Evolutionary conservation across 1,140 invertebrate species (phyloP), one percentile per base, ranked within the genome.

Genomic region (Bombus confusus): DNA sequence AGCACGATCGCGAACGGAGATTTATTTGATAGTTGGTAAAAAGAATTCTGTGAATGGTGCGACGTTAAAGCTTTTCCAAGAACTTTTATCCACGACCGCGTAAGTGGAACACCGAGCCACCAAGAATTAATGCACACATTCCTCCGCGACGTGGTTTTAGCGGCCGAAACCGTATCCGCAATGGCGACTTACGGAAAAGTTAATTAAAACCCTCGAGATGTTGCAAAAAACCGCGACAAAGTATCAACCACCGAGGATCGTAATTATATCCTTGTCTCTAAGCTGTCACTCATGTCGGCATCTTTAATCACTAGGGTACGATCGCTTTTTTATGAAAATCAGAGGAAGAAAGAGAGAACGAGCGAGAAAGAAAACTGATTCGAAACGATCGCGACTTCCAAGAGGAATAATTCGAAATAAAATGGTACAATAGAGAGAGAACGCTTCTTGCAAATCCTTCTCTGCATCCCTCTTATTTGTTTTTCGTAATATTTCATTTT

Each of bases 51-150:
- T 0, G 47, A 31, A 62, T 43, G 47, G 12, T 10, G 37, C 13
- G 31, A 43, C 15, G 15, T 66, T 64, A n/a, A 66, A 64, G 57
- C 71, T 39, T 82, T 66, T 75, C 72, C 57, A 47, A 64, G 71
- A 82, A 82, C 57, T 64, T 82, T 82, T 64, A 75, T 82, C 72
- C 57, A 66, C 72, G 69, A 47, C 39, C 80, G 71, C 80, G 3
- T 41, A 75, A 75, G 59, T 82, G 72, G 80, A 75, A 47, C 72
- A 64, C 57, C 57, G 31, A 34, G 31, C 52, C 9, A 41, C n/a
- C 71, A 37, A 43, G 69, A 47, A 64, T 74, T 74, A 82, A 82
- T 64, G 69, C 71, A 62, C 15, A 34, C 80, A 82, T 75, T 75
- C 72, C 31, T 37, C 15, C 31, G 80, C 71, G 22, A 6, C 71